Evolutionary conservation across 2,113 vertebrate genomes (phyloP).

Genomic region (Saccopteryx leptura): DNA sequence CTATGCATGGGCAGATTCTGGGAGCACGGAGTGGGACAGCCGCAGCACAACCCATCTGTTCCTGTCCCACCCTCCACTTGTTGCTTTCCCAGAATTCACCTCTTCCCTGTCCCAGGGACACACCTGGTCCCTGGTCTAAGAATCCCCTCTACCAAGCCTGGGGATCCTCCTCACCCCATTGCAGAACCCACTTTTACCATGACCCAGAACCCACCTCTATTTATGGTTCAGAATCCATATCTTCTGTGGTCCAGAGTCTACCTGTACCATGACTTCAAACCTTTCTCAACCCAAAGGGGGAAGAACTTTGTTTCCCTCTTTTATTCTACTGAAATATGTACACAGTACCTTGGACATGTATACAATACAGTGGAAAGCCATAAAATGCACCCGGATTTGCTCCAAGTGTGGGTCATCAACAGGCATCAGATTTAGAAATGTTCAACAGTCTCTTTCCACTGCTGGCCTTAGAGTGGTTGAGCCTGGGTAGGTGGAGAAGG

Average conservation of each 20-base stretch:
- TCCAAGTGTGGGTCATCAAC: neutral
- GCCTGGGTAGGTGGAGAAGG: neutral
- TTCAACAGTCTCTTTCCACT: neutral
- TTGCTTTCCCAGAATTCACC: neutral
- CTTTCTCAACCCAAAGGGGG: neutral
- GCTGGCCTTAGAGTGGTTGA: neutral
- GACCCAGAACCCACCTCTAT: neutral
- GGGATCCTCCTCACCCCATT: neutral
- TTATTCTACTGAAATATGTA: slow-evolving; percentile 23
- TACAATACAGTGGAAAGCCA: neutral
- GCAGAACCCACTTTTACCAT: neutral
- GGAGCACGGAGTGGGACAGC: neutral
- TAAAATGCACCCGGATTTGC: slow-evolving; percentile 23
- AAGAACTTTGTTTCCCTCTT: neutral
- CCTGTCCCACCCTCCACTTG: neutral
- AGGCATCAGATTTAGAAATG: neutral
- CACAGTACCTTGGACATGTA: neutral
- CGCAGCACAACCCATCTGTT: neutral
- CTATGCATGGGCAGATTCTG: neutral
- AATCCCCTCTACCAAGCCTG: neutral
- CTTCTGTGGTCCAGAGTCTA: neutral
- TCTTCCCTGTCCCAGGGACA: neutral
- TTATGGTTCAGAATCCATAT: neutral
- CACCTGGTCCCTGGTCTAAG: neutral
- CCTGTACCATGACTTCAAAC: neutral